These are phyloP conservation scores for Drosophila virilis DNA, from an alignment of 1,140 invertebrate species.

Conservation along the genomic window DNA sequence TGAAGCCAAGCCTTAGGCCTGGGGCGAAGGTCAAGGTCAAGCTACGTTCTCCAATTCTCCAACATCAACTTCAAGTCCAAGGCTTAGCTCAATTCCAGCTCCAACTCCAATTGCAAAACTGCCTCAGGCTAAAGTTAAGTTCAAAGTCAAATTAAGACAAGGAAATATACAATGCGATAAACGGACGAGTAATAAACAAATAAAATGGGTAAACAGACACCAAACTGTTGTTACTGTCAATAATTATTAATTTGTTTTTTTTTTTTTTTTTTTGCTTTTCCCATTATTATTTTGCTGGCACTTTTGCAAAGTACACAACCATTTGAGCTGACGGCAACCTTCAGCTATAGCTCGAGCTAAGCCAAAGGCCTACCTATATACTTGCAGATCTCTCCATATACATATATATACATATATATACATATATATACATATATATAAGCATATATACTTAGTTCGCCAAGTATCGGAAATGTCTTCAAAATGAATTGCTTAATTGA, in stretches of 20 bases:
- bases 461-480: background rate
- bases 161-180: constrained; percentile 35
- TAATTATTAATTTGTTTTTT: constrained; percentile 18
- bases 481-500: background rate
- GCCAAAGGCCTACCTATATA: constrained; percentile 18
- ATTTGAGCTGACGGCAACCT: constrained; percentile 22
- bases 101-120: constrained; percentile 4
- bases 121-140: constrained; percentile 39
- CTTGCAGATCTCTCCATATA: background rate
- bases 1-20: constrained; percentile 19
- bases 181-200: constrained; percentile 48
- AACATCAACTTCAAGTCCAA: constrained; percentile 10
- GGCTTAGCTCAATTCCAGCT: background rate
- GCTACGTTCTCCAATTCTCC: constrained; percentile 8
- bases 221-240: constrained; percentile 16
- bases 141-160: constrained; percentile 53
- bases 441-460: no score
- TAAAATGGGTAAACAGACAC: constrained; percentile 25
- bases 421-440: background rate
- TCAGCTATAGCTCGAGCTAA: constrained; percentile 6
- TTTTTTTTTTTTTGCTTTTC: background rate
- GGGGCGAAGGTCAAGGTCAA: constrained; percentile 46
- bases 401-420: background rate
- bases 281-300: background rate
- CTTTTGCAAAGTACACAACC: constrained; percentile 4